Evolutionary conservation across 2,797 vertebrate species (phyloP), one percentile per base, ranked within the genome.

Genomic region (Lindbergichthys nudifrons): DNA sequence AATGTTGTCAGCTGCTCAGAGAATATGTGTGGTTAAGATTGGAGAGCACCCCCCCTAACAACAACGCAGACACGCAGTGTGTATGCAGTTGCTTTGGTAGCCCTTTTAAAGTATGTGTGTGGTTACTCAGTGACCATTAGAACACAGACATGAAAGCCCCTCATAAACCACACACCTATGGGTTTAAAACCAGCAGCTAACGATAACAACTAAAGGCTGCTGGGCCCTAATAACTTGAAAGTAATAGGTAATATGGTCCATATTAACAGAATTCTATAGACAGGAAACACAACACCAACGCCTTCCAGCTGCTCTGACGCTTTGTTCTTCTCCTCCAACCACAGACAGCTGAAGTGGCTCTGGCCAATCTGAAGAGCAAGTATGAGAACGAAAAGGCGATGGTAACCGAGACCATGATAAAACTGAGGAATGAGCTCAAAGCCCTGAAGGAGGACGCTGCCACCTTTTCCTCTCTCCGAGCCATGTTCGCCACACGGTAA

Each of bases 401-500:
- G 97, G 97, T 98, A 82, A 98, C 97, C 0, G 97, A 98, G 92
- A 98, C 97, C 23, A 97, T 98, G 96, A 96, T 98, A 97, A 98
- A 98, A 69, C 95, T 98, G 82, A 96, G 97, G 56, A 98, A 98
- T 0, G 97, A 98, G 88, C 95, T 98, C 70, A 98, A 98, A 87
- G 96, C 97, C 61, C 95, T 98, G 84, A 98, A 97, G 83, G 97
- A 98, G 79, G 97, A 98, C 0, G 97, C 97, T 0, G 97, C 97
- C 84, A 98, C 97, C 79, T 98, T 98, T 79, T 98, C 97, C 73
- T 98, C 97, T 0, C 94, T 98, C 63, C 93, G 97, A 1, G 97
- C 97, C 43, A 98, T 98, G 97, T 98, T 98, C 54, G 97, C 97
- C 75, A 98, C 97, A 79, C 96, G 97, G 97, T 96, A 87, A 90